Conservation (phyloP, 2,113 vertebrate genomes). For the Eretmodus cyanostictus region DNA sequence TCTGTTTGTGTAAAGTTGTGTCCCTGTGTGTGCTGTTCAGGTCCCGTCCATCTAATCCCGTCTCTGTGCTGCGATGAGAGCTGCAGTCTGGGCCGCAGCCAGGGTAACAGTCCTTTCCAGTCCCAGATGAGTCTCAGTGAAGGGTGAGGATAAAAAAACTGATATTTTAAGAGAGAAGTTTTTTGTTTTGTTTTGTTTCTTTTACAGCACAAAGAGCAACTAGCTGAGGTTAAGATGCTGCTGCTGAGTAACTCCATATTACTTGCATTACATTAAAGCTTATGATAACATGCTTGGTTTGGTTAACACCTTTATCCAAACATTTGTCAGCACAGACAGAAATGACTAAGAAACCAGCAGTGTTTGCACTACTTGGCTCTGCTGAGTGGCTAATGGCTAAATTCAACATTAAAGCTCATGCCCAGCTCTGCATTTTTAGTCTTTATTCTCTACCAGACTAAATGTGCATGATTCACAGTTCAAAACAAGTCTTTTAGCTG, state of each 20-base stretch:
- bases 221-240: neutral
- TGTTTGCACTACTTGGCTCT: neutral
- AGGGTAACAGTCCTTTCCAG: constrained; percentile 71
- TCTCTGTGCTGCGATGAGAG: constrained; percentile 83
- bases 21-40: constrained; percentile 49
- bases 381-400: neutral
- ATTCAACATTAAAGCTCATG: neutral
- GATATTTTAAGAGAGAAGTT: neutral
- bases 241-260: neutral
- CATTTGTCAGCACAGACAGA: neutral
- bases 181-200: neutral
- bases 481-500: neutral
- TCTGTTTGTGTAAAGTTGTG: neutral
- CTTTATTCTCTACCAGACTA: neutral
- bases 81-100: constrained; percentile 67
- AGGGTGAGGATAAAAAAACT: constrained; percentile 67
- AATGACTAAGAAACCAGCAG: neutral
- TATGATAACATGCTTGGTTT: neutral
- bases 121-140: constrained; percentile 75
- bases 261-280: neutral
- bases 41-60: constrained; percentile 83
- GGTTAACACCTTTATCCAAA: neutral
- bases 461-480: neutral
- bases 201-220: neutral
- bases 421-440: neutral